Conservation (phyloP, 2,113 vertebrate species). For the Hypanus sabinus region DNA sequence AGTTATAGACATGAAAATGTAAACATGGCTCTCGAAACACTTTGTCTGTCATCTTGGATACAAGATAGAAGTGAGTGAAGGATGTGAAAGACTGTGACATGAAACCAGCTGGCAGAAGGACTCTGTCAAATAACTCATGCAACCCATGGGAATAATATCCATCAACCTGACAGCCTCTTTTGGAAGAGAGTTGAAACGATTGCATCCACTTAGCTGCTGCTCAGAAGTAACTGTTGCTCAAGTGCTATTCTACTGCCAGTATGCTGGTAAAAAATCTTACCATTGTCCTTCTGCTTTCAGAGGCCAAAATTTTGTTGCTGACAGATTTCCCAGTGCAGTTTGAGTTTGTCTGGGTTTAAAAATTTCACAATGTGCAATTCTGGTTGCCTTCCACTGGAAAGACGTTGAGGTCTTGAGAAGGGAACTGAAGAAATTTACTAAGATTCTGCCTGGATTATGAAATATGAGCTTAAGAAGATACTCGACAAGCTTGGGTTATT, state of each 20-base stretch:
- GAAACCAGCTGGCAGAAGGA: conserved; percentile 35
- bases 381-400: not conserved
- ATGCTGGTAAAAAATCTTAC: not conserved
- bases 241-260: not conserved
- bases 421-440: too few relatives aligned
- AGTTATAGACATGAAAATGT: conserved; percentile 26
- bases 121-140: conserved; percentile 36
- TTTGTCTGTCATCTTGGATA: conserved; percentile 14
- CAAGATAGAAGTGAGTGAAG: not conserved
- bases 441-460: too few relatives aligned
- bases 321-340: not conserved
- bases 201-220: conserved; percentile 20
- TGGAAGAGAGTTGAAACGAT: conserved; percentile 1
- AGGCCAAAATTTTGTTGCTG: not conserved
- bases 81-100: conserved; percentile 27
- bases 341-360: not conserved
- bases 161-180: conserved; percentile 30
- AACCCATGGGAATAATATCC: conserved; percentile 26
- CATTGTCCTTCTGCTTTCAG: not conserved
- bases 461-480: too few relatives aligned
- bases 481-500: too few relatives aligned
- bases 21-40: conserved; percentile 13
- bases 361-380: not conserved
- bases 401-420: too few relatives aligned
- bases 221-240: conserved; percentile 9